Conservation (phyloP, 2,888 invertebrate species). For the Hypselothyrea guttata region DNA sequence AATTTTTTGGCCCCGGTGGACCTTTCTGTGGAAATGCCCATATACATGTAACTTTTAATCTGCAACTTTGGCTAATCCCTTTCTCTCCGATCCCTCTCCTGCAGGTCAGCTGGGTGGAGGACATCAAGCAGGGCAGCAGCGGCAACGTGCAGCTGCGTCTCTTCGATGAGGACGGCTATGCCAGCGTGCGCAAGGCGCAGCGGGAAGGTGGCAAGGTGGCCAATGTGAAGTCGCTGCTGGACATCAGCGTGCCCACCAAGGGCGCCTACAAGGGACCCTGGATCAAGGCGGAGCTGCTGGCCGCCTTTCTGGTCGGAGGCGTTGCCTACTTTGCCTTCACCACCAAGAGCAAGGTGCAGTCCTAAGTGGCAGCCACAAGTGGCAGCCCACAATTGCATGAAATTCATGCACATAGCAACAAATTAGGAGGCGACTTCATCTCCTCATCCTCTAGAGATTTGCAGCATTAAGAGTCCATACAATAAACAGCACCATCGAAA, state of each 20-base stretch:
- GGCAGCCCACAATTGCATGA: constrained; percentile 78
- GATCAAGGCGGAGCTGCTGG: constrained; percentile 95
- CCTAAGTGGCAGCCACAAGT: constrained; percentile 84
- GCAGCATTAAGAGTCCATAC: constrained; percentile 27
- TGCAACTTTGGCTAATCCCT: not conserved
- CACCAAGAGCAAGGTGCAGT: constrained; percentile 90
- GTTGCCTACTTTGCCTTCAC: constrained; percentile 94
- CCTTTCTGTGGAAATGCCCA: too few relatives aligned
- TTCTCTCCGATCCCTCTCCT: not conserved
- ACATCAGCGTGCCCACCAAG: constrained; percentile 87
- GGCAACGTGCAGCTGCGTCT: constrained; percentile 91
- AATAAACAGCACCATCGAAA: constrained; percentile 42
- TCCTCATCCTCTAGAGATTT: constrained; percentile 41
- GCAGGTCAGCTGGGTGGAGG: constrained; percentile 97
- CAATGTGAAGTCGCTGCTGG: constrained; percentile 86
- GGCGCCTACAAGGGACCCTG: constrained; percentile 95
- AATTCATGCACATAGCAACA: constrained; percentile 80
- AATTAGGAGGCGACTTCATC: constrained; percentile 38
- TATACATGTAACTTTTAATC: too few relatives aligned
- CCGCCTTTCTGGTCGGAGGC: constrained; percentile 88
- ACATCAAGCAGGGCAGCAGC: constrained; percentile 90
- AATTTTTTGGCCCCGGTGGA: too few relatives aligned
- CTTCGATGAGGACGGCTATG: constrained; percentile 96
- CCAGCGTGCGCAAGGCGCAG: constrained; percentile 91
- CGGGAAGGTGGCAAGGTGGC: constrained; percentile 87